Conservation (phyloP, 92 coral and sea anemone species). For the Parazoanthus darwini region DNA sequence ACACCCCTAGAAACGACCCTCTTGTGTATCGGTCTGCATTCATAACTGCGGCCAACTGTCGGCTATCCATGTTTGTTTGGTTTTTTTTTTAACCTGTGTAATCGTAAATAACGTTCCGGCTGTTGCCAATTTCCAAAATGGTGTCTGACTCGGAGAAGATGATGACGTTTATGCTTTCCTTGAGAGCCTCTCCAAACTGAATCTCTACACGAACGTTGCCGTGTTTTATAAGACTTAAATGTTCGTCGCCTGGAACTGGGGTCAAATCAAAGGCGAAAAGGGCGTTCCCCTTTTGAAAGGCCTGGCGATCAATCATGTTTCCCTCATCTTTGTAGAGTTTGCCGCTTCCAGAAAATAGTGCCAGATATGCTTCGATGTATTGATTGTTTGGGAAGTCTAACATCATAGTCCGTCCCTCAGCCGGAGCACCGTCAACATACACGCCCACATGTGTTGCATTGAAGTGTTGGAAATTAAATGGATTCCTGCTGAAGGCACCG, state of each 20-base stretch:
- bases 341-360: not conserved
- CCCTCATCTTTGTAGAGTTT: not conserved
- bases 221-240: not conserved
- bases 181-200: not conserved
- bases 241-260: not conserved
- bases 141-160: not conserved
- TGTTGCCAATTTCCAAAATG: not conserved
- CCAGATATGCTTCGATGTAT: not conserved
- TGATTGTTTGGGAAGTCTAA: not conserved
- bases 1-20: not conserved
- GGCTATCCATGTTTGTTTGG: not conserved
- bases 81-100: not conserved
- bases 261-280: not conserved
- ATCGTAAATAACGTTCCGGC: constrained; percentile 20
- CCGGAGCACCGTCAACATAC: not conserved
- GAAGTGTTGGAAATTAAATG: not conserved
- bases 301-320: not conserved
- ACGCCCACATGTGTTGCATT: not conserved
- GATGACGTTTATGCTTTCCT: not conserved
- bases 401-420: not conserved
- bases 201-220: not conserved
- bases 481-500: not conserved
- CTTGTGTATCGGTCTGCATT: not conserved
- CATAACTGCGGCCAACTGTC: constrained; percentile 1
- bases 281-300: not conserved